Evolutionary conservation across 37 sponge, comb jelly and placozoan species (phyloP), one percentile per base, ranked within the genome.

Genomic region (Chondrosia reniformis): DNA sequence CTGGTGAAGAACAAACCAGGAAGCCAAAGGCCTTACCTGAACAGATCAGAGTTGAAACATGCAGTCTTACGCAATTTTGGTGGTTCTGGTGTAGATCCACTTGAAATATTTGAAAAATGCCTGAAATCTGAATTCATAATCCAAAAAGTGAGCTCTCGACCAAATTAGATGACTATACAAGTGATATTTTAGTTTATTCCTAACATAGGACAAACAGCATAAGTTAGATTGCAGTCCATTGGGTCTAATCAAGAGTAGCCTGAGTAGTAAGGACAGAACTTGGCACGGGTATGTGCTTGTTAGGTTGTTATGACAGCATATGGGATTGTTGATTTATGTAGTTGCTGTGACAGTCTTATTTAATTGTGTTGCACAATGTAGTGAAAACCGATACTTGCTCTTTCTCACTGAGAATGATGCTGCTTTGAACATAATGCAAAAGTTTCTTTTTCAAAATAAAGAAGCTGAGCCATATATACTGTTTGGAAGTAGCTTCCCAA

Each of bases 401-500:
- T 82, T 96, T 46, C 63, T 96, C 43, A 93, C 97, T 46, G 91
- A 93, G 57, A 96, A 92, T 76, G 84, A 96, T 73, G 90, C 97
- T 41, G 94, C 97, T 19, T 79, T 96, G 36, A 79, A 90, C 33
- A 92, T 92, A 65, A 57, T 97, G 8, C 66, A 88, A 9, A 78
- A 93, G 12, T 85, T 77, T 19, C 33, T 80, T 0, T n/a, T 28
- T 33, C 32, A 77, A 69, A 36, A 58, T 73, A 28, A 44, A 61
- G 28, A 22, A 21, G 7, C 32, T 39, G 46, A 80, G 34, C 88
- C 94, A 21, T 87, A 78, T 76, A 84, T 93, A 17, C 81, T 93
- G 33, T 96, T 96, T 84, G 94, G 94, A 10, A 93, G 94, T 79
- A 93, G 90, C 69, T 96, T 96, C 62, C 93, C 97, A 27, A 87